Percentiles rank a stretch among this genome's conserved stretches.
Conservation (phyloP, 1,140 invertebrate species). For the Bombus impatiens region DNA sequence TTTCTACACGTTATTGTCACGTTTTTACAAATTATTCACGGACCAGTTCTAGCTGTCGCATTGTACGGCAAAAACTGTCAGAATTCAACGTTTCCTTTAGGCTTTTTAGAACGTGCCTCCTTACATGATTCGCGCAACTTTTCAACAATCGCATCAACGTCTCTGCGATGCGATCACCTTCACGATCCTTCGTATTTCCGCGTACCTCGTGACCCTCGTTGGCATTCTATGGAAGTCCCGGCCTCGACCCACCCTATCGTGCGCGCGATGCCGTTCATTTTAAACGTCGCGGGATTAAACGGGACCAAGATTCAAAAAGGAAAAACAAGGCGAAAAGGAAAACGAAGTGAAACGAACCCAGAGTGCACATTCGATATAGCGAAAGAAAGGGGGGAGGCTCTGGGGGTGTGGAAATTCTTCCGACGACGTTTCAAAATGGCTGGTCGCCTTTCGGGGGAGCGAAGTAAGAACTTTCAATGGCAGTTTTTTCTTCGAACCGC, state of each 20-base stretch:
- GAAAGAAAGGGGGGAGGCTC: not conserved
- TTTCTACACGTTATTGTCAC: slow-evolving; percentile 1
- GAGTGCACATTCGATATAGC: slow-evolving; percentile 19
- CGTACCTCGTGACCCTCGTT: not conserved
- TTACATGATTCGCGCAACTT: not conserved
- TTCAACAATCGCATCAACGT: not conserved
- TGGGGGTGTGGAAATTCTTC: slow-evolving; percentile 32
- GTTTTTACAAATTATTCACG: slow-evolving; percentile 18
- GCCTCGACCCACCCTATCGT: not conserved
- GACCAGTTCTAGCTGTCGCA: not conserved
- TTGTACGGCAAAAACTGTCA: no score
- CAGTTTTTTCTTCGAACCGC: slow-evolving; percentile 28
- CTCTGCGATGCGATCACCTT: not conserved
- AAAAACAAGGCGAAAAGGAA: not conserved
- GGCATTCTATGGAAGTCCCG: not conserved
- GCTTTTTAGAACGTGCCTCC: not conserved
- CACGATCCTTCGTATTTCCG: not conserved
- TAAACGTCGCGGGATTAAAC: slow-evolving; percentile 8
- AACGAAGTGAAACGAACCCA: slow-evolving; percentile 28
- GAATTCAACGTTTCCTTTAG: not conserved
- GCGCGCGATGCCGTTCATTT: slow-evolving; percentile 1
- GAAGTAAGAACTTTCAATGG: slow-evolving; percentile 67
- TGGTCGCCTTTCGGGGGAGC: slow-evolving; percentile 53
- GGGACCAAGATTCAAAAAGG: slow-evolving; percentile 10
- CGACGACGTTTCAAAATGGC: slow-evolving; percentile 38